These are phyloP conservation scores for Drosophila mettleri DNA, from an alignment of 2,888 invertebrate species.

Conservation along the genomic window DNA sequence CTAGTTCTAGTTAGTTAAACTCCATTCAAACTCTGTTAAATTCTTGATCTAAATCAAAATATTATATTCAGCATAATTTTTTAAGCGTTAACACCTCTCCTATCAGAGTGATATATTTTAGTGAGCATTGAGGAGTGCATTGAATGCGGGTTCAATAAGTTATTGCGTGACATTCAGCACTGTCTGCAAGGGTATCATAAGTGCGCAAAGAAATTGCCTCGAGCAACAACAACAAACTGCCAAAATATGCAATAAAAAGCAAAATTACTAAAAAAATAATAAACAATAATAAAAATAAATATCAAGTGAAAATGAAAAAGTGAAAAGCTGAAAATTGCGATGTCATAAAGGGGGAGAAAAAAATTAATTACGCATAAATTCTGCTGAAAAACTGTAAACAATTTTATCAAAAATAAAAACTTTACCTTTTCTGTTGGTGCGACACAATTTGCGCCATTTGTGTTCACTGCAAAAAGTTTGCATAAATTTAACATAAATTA, in stretches of 20 bases:
- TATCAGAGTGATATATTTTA: constrained; percentile 1
- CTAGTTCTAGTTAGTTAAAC: background rate
- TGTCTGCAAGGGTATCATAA: constrained; percentile 29
- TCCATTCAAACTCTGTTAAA: background rate
- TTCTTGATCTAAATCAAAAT: too few relatives aligned
- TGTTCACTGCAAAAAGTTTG: constrained; percentile 61
- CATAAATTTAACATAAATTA: constrained; percentile 52
- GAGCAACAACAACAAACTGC: constrained; percentile 59
- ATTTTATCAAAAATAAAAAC: constrained; percentile 24
- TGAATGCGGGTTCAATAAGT: constrained; percentile 2
- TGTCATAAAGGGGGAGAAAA: constrained; percentile 54
- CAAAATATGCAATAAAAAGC: constrained; percentile 66
- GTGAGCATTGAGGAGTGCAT: constrained; percentile 4
- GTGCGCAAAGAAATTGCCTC: constrained; percentile 30
- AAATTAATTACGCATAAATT: constrained; percentile 61
- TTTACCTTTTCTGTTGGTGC: background rate
- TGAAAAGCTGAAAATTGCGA: constrained; percentile 8
- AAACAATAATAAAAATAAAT: too few relatives aligned
- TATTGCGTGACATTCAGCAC: background rate
- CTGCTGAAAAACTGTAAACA: constrained; percentile 27
- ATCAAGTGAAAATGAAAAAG: constrained; percentile 1
- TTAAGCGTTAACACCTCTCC: background rate
- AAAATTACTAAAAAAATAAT: constrained; percentile 36
- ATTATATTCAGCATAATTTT: too few relatives aligned
- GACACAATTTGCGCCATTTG: constrained; percentile 50